Base-by-base conservation (phyloP, 1,140 invertebrate species). In the Drosophila equinoxialis region DNA sequence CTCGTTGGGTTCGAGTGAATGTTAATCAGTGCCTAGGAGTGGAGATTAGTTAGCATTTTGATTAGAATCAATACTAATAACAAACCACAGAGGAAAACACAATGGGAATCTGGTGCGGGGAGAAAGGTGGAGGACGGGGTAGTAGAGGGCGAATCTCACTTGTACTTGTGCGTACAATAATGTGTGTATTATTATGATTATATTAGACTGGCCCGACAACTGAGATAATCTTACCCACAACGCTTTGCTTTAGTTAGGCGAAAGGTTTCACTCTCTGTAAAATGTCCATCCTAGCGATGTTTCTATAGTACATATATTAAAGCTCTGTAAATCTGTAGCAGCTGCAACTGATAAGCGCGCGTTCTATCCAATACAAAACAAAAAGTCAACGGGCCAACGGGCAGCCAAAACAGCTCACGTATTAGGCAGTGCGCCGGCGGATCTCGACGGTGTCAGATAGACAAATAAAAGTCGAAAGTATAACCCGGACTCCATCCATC, bases 391-490 rank as follows among this genome's bases (percentile, higher is more conserved):
- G 17, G 45, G 17, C 45, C 45, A 51, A 51, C 45, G 45, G 45
- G 45, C 67, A 77, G 55, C 62, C 17, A 39, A 41, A n/a, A 30
- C 66, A 70, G 54, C 74, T 64, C 65, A 77, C 74, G 73, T 77
- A 51, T 51, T 6, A 1, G 20, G 8, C 17, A 77, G 74, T 70
- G 33, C 59, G 65, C 73, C 73, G 74, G 74, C 59, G 59, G 60
- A 70, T 48, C 62, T 77, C 74, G 63, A 67, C 70, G 54, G 57
- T 67, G 11, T 60, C 42, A 60, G 41, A 64, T 39, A 55, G 42
- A 48, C 45, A 26, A 30, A 30, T 37, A 42, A n/a, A 20, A 33
- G 70, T 71, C 51, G 41, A 75, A 51, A 64, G 41, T 51, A 20
- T 41, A 69, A 42, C 10, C 41, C 8, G 26, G 41, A 45, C 23